Conservation (phyloP, 2,888 invertebrate genomes). For the Nasonia oneida region DNA sequence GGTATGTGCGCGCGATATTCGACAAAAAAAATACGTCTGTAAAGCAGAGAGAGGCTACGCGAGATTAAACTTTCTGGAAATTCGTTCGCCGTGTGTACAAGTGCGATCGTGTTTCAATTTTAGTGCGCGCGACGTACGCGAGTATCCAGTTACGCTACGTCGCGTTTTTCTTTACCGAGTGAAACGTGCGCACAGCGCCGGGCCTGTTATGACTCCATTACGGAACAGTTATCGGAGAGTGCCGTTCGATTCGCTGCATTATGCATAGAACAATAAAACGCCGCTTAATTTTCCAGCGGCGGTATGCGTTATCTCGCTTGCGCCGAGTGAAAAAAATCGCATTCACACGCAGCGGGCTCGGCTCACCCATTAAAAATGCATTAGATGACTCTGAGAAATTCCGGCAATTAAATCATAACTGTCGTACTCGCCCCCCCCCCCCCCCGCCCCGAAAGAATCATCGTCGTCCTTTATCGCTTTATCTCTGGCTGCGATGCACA, state of each 20-base stretch:
- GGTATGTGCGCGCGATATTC: conserved; percentile 1
- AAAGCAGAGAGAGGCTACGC: neutral
- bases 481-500: neutral
- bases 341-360: neutral
- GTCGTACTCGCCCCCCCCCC: neutral
- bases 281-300: neutral
- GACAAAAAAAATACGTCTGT: neutral
- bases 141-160: neutral
- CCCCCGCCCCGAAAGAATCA: neutral
- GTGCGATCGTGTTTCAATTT: conserved; percentile 3
- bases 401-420: conserved; percentile 12
- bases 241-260: conserved; percentile 11
- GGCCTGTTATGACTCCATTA: neutral
- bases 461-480: neutral
- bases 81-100: neutral
- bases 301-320: neutral
- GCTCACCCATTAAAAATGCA: neutral
- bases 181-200: neutral
- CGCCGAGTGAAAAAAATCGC: neutral
- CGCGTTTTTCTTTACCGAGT: neutral
- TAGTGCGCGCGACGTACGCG: neutral
- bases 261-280: neutral
- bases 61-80: neutral
- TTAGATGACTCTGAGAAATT: conserved; percentile 21
- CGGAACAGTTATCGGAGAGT: conserved; percentile 1